Conservation (phyloP, 2,888 invertebrate genomes). For the Xestia c-nigrum region DNA sequence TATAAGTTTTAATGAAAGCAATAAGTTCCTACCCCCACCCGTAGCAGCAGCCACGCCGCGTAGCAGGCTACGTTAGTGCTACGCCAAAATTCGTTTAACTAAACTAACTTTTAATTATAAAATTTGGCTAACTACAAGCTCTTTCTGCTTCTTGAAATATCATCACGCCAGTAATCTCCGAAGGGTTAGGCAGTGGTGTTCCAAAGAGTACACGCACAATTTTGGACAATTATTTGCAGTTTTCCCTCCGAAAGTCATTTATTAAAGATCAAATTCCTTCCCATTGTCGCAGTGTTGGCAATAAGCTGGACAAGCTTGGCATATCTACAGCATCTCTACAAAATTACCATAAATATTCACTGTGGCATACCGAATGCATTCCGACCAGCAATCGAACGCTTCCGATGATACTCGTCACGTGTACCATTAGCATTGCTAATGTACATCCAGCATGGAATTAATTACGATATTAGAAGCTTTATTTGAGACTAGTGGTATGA, state of each 20-base stretch:
- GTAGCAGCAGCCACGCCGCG: conserved; percentile 10
- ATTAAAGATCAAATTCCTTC: not conserved
- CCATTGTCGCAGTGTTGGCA: conserved; percentile 10
- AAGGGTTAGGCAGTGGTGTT: no score
- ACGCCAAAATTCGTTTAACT: not conserved
- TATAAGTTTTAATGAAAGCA: not conserved
- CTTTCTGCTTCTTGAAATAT: not conserved
- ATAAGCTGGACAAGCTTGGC: conserved; percentile 1
- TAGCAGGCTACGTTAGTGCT: conserved; percentile 13
- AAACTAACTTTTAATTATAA: not conserved
- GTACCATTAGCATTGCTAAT: conserved; percentile 66
- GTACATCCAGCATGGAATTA: conserved; percentile 59
- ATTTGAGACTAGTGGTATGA: conserved; percentile 35
- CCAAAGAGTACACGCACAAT: no score
- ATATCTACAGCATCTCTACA: conserved; percentile 37
- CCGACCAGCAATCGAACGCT: conserved; percentile 55
- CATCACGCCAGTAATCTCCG: no score
- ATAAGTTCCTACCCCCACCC: no score
- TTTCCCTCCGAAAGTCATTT: not conserved
- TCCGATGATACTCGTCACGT: conserved; percentile 61
- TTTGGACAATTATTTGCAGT: no score
- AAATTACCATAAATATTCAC: conserved; percentile 66
- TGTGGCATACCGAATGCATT: conserved; percentile 53
- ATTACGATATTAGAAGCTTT: conserved; percentile 59
- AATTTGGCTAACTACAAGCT: not conserved